phyloP scores from a whole-genome alignment of 2,888 invertebrate genomes.

The Cheilosia vernalis region DNA sequence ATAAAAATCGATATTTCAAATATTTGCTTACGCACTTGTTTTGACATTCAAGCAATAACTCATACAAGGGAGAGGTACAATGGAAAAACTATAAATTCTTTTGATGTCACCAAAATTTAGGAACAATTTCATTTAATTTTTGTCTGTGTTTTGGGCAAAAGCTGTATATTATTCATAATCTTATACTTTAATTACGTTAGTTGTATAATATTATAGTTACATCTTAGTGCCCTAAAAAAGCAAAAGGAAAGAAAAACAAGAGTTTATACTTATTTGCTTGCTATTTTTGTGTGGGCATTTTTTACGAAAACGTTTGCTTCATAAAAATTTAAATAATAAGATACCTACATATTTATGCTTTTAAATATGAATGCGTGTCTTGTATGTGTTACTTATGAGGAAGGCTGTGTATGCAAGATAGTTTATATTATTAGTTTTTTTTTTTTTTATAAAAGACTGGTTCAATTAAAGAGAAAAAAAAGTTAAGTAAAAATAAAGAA shows the following conservation, averaged over 20 bases:
- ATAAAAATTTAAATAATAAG: slow-evolving; percentile 19
- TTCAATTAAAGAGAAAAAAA: neutral
- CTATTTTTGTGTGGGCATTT: slow-evolving; percentile 38
- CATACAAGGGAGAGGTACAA: slow-evolving; percentile 1
- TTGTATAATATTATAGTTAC: slow-evolving; percentile 37
- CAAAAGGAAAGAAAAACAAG: slow-evolving; percentile 2
- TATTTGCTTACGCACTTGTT: slow-evolving; percentile 14
- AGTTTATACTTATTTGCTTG: slow-evolving; percentile 5
- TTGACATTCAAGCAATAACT: slow-evolving; percentile 36
- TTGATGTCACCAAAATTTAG: slow-evolving; percentile 44
- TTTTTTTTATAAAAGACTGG: slow-evolving; percentile 9
- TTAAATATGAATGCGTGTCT: slow-evolving; percentile 14
- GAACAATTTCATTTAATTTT: slow-evolving; percentile 45
- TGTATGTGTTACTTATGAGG: slow-evolving; percentile 27
- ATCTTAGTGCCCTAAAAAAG: slow-evolving; percentile 34
- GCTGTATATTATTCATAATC: slow-evolving; percentile 39
- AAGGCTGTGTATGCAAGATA: slow-evolving; percentile 67
- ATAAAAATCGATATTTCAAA: slow-evolving; percentile 30
- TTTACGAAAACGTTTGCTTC: slow-evolving; percentile 14
- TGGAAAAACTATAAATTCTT: slow-evolving; percentile 8
- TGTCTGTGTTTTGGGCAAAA: slow-evolving; percentile 49
- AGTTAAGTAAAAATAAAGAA: neutral
- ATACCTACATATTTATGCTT: neutral
- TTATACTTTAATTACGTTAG: slow-evolving; percentile 32
- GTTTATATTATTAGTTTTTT: slow-evolving; percentile 20